phyloP scores from a whole-genome alignment of 2,797 vertebrate genomes.

The Gouania willdenowi region DNA sequence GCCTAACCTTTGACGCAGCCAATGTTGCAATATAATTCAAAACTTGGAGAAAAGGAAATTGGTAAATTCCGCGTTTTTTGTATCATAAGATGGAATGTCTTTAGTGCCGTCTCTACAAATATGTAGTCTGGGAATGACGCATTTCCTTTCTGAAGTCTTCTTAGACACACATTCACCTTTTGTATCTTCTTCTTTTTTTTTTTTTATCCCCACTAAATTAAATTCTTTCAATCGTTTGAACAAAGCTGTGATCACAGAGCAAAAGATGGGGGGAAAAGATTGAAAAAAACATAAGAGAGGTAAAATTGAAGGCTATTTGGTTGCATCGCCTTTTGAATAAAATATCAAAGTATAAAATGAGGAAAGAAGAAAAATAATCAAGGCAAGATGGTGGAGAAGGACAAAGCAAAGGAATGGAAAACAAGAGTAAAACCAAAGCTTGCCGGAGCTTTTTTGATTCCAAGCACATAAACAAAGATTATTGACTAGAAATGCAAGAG shows the following conservation, averaged over 20 bases:
- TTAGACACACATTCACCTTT: slow-evolving; percentile 36
- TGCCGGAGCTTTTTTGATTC: slow-evolving; percentile 55
- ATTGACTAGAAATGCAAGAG: slow-evolving; percentile 64
- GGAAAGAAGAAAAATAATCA: slow-evolving; percentile 4
- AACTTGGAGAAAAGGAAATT: slow-evolving; percentile 6
- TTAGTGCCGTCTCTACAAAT: slow-evolving; percentile 10
- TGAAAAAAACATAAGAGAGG: slow-evolving; percentile 8
- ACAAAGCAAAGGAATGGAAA: slow-evolving; percentile 3
- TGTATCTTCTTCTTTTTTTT: slow-evolving; percentile 29
- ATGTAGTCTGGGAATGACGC: too few species aligned
- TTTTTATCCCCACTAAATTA: slow-evolving; percentile 40
- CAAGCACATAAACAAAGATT: slow-evolving; percentile 65
- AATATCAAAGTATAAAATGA: slow-evolving; percentile 12
- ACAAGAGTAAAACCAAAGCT: slow-evolving; percentile 18
- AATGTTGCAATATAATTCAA: slow-evolving; percentile 4
- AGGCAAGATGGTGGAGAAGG: slow-evolving; percentile 7
- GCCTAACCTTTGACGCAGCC: slow-evolving; percentile 1
- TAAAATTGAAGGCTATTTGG: slow-evolving; percentile 27
- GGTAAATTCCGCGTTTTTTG: slow-evolving; percentile 7
- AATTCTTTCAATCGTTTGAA: slow-evolving; percentile 45
- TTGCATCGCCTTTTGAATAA: slow-evolving; percentile 12
- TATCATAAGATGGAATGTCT: slow-evolving; percentile 5
- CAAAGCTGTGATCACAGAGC: slow-evolving; percentile 40
- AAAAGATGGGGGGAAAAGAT: slow-evolving; percentile 3
- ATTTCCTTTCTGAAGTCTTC: neutral